Base-by-base conservation (phyloP, 2,797 vertebrate genomes). In the Parambassis ranga region DNA sequence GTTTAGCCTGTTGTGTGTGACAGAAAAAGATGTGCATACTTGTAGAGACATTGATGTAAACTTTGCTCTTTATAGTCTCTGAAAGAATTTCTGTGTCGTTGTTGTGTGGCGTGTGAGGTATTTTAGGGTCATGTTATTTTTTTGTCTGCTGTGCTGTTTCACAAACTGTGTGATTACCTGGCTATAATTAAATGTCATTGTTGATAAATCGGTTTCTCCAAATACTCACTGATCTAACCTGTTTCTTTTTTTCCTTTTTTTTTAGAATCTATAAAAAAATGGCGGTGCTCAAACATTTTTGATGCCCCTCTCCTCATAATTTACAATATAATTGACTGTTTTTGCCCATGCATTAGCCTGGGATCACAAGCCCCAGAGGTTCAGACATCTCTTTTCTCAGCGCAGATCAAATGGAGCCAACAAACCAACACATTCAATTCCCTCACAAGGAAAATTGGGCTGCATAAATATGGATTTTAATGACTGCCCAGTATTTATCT, bases 381-480 rank as follows among this genome's bases (percentile, higher is more conserved):
- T 90, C 83, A 88, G 80, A 82, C 86, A 81, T 81, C 69, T 79
- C 82, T 89, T 87, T 85, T 87, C 84, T 84, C 82, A 62, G 77
- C 76, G 53, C 66, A 88, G 87, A 91, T 93, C 90, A 93, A 92
- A 92, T 92, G 71, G 47, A 91, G 79, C 71, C 87, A 86, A 85
- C 79, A 83, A 87, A 89, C 81, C 81, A 86, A 83, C 83, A 81
- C 79, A 84, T 55, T 81, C 77, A 87, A 83, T 87, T 83, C 65
- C 71, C 79, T 85, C 56, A 67, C 81, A 89, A 88, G 70, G 80
- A 86, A 92, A 92, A 92, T 83, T 90, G 83, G 79, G 69, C 85
- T 81, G 88, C 89, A 93, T 93, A 89, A 92, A 93, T 91, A 90
- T 90, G 88, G 87, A 92, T 92, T 91, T 91, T 91, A 91, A 92